Evolutionary conservation across 2,113 vertebrate species (phyloP).

Genomic region (Pterophyllum scalare): DNA sequence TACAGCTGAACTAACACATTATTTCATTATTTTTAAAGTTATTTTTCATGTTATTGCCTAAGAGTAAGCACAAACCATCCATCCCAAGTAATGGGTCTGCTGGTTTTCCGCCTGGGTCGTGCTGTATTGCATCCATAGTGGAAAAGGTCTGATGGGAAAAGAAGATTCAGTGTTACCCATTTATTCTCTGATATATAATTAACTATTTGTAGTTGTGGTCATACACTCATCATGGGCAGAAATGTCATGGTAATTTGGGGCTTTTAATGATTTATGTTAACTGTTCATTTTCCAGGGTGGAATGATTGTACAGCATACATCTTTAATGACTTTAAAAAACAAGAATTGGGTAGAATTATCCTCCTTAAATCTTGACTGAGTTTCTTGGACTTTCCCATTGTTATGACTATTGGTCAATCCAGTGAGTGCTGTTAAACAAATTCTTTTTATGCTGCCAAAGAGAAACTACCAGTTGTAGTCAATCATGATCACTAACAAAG

Average conservation of each 20-base stretch:
- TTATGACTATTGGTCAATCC: background rate
- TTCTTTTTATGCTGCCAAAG: background rate
- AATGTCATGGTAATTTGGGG: background rate
- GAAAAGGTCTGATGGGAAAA: conserved; percentile 26
- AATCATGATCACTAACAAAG: background rate
- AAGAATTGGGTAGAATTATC: background rate
- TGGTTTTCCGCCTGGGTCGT: conserved; percentile 17
- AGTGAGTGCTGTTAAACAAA: background rate
- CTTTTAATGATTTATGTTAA: background rate
- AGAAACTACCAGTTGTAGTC: background rate
- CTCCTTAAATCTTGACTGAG: background rate
- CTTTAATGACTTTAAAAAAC: background rate
- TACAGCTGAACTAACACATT: background rate
- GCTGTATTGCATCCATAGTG: conserved; percentile 5
- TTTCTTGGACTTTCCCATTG: background rate
- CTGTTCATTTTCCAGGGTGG: background rate
- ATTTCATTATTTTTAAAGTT: background rate
- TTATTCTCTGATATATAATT: background rate
- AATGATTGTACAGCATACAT: background rate
- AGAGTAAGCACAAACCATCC: conserved; percentile 58
- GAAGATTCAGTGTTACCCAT: background rate
- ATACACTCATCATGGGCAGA: background rate
- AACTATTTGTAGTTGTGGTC: background rate
- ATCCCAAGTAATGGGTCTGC: conserved; percentile 14
- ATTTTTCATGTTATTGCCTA: background rate